Evolutionary conservation across 2,888 invertebrate genomes (phyloP), one percentile per base, ranked within the genome.

Genomic region (Pyrrhosoma nymphula): DNA sequence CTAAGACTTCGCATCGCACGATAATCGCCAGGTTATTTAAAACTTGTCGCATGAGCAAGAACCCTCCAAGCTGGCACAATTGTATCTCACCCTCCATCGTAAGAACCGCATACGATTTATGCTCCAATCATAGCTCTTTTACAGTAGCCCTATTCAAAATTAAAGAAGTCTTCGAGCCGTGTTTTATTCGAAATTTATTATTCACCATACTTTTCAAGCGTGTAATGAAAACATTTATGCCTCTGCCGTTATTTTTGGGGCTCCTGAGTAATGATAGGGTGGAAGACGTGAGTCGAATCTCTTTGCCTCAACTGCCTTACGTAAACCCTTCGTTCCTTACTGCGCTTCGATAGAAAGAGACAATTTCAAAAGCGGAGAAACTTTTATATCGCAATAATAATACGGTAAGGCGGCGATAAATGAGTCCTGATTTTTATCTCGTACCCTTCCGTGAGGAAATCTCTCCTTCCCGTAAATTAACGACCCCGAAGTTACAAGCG

Each of bases 141-240:
- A 35, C 30, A 35, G 82, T 82, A 6, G 35, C 16, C 82, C 82
- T 10, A 16, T 82, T 16, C 18, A 14, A 35, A 82, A 35, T 82
- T 82, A 82, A 82, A 82, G 30, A 35, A 82, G 30, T 10, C 82
- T 18, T 82, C 16, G 82, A 35, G 82, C 35, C 30, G 82, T 82
- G 82, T 82, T 82, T 82, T 35, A 82, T 35, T 0, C 35, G 35
- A 82, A 82, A 82, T 82, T 82, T 82, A 82, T 82, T 47, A 14
- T 35, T 35, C 30, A 35, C n/a, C 35, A 35, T 82, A 82, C 82
- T 82, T 82, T 82, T 82, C n/a, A 82, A 82, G 82, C 82, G 82
- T 35, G 82, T 35, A 82, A 82, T 82, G 30, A 82, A 82, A 82
- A 82, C 82, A 30, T 82, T 82, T 35, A 82, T 35, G 35, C 30